phyloP scores from a whole-genome alignment of 2,113 vertebrate species.

The Fregata magnificens region DNA sequence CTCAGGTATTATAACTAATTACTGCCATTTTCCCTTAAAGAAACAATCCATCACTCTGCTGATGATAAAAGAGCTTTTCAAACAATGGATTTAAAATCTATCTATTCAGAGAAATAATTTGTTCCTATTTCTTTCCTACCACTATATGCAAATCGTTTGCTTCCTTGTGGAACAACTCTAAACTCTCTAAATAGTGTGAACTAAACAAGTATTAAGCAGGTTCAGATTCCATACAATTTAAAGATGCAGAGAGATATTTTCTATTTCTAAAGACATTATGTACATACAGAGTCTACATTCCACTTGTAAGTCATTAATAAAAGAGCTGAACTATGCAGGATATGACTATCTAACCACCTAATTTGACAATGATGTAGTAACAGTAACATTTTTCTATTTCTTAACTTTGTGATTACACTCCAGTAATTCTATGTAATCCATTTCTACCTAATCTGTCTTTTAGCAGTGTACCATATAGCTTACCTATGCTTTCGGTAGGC shows the following conservation, averaged over 20 bases:
- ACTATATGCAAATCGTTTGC: not conserved
- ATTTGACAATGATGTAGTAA: not conserved
- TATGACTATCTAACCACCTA: not conserved
- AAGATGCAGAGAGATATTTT: not conserved
- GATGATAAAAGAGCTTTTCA: slow-evolving; percentile 41
- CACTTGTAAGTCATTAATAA: not conserved
- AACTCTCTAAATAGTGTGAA: not conserved
- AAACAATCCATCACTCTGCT: slow-evolving; percentile 14
- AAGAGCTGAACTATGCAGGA: not conserved
- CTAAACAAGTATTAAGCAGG: not conserved
- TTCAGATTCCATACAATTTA: not conserved
- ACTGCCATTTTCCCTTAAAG: slow-evolving; percentile 35
- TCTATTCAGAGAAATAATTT: slow-evolving; percentile 30
- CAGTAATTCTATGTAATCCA: not conserved
- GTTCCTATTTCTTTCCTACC: slow-evolving; percentile 4
- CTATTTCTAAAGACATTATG: not conserved
- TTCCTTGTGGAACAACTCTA: not conserved
- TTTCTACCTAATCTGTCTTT: not conserved
- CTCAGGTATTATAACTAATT: slow-evolving; percentile 52
- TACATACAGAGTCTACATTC: not conserved
- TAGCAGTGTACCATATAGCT: not conserved
- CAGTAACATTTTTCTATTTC: not conserved
- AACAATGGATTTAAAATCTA: slow-evolving; percentile 23
- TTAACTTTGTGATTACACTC: not conserved
- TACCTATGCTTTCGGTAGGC: not conserved